Evolutionary conservation across 2,113 vertebrate genomes (phyloP), one percentile per base, ranked within the genome.

Genomic region (Sorex araneus): DNA sequence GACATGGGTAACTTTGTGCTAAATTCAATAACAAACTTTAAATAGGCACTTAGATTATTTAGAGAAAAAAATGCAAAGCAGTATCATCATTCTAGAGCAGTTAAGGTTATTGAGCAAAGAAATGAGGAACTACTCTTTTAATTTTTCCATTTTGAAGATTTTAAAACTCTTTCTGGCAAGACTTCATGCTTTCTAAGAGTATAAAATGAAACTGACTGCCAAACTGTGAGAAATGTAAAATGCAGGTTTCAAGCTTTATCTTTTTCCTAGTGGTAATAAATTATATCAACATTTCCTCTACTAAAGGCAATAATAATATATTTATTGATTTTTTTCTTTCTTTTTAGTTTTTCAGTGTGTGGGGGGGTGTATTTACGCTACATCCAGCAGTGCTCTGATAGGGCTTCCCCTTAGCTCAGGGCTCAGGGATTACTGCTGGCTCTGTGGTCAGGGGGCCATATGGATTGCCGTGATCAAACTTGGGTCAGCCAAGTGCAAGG

Each of bases 121-220:
- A 90, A 95, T 87, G 86, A 94, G 92, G 79, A 96, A 94, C 86
- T 90, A 83, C 34, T 70, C 67, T 25, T 91, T 91, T 45, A 92
- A 73, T 81, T 92, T 92, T 96, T 93, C 90, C 90, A 82, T 89
- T 95, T 89, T 91, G 84, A 92, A 93, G 30, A 93, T 84, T 94
- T 93, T 80, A 79, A 93, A 94, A 74, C 69, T 71, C 85, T 84
- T 83, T 69, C 93, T 96, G 91, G 92, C 89, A 96, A 93, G 94
- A 67, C 66, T 6, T 82, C 57, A 60, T 74, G 60, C 92, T 96
- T 96, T 96, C 94, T 92, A 96, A 96, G 93, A 95, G 92, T 89
- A 70, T 74, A 87, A 90, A 96, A 95, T 47, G 90, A 94, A 81
- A 89, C 36, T 78, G 50, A 90, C 92, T 93, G 93, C 83, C 90